A percentile compares a stretch with the other conserved stretches of the same genome.
Conservation (phyloP, 1,140 invertebrate genomes). For the Dinoponera quadriceps region DNA sequence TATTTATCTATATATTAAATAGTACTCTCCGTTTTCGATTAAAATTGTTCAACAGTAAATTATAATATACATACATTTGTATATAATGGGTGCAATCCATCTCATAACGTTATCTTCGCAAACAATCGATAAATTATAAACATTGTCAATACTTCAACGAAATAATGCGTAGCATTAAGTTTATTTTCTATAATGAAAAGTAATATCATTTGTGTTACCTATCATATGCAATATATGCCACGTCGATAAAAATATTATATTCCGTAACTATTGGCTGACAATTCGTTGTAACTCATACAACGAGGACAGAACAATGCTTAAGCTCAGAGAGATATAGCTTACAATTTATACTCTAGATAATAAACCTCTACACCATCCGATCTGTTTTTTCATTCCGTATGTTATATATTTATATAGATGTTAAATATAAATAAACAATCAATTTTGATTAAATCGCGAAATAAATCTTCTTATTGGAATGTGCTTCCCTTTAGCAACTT, state of each 20-base stretch:
- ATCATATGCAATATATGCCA: constrained; percentile 20
- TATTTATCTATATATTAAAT: constrained; percentile 73
- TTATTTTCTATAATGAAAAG: constrained; percentile 42
- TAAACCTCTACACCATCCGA: constrained; percentile 15
- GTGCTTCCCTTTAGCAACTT: neutral
- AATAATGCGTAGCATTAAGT: constrained; percentile 58
- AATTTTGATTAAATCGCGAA: constrained; percentile 33
- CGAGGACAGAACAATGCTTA: constrained; percentile 64
- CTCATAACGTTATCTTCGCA: constrained; percentile 49
- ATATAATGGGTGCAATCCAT: constrained; percentile 64
- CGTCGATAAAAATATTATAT: constrained; percentile 65
- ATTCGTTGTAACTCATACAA: constrained; percentile 73
- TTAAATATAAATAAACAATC: constrained; percentile 21
- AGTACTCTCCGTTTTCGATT: constrained; percentile 64
- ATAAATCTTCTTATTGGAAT: constrained; percentile 18
- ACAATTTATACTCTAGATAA: constrained; percentile 13
- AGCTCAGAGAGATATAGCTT: constrained; percentile 7
- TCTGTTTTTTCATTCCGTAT: neutral
- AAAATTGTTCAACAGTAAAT: constrained; percentile 77
- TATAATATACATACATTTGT: constrained; percentile 74
- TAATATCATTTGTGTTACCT: constrained; percentile 38
- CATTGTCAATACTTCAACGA: constrained; percentile 55
- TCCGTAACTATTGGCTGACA: constrained; percentile 58
- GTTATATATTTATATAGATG: too few species aligned
- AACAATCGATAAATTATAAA: constrained; percentile 70